Base-by-base conservation (phyloP, 2,888 invertebrate species). In the Dryadula phaetusa region DNA sequence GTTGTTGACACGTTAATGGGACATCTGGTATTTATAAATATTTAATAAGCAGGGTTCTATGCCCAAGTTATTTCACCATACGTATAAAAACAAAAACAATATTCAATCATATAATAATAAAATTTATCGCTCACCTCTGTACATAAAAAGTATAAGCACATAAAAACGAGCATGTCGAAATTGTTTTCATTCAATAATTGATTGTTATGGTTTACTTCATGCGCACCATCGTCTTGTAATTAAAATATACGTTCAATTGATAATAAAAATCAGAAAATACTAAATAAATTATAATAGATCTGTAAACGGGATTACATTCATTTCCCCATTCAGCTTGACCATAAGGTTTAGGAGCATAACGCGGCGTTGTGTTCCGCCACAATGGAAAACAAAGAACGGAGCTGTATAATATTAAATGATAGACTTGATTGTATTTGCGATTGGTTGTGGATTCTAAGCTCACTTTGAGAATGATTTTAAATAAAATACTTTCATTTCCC, bases 111-210 rank as follows among this genome's bases (percentile, higher is more conserved):
- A 44, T 60, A 40, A 44, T 60, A 60, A 60, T 44, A 60, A 44
- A 60, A 44, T 18, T 60, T 58, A 49, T 60, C 20, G 46, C 58
- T 65, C 32, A 65, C 58, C 58, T 58, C 46, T 10, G 20, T 42
- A 60, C 40, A 60, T 28, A 65, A 49, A 47, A 37, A 20, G 40
- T 40, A 58, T 14, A 65, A 28, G 16, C 37, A 65, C 20, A 60
- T 65, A 60, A 65, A 65, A 58, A 40, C 49, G 28, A 49, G 49
- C 64, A 65, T 65, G 40, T 60, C 64, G 64, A 46, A 65, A 65
- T 25, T 60, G 44, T 32, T 60, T 44, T 60, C 3, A 32, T 28
- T 60, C 20, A 60, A 42, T 44, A 60, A 60, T 60, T 28, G 46
- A 60, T 60, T 60, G 12, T 44, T 18, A 32, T 14, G 46, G 28